Percentiles rank a stretch among this genome's conserved stretches.
Conservation (phyloP, 2,888 invertebrate species). For the Synanthedon vespiformis region DNA sequence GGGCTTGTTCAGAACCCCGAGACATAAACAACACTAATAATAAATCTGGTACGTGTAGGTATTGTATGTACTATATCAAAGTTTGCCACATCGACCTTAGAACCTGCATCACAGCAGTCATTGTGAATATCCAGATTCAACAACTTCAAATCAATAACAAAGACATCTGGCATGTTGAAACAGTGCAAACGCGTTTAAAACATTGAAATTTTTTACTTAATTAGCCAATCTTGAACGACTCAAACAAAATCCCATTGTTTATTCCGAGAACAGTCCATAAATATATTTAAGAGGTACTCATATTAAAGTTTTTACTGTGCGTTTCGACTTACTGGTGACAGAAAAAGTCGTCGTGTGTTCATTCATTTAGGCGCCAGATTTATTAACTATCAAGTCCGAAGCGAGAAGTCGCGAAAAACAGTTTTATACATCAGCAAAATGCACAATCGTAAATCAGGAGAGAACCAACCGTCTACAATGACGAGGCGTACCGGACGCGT, state of each 20-base stretch:
- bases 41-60: too few species aligned
- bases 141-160: too few species aligned
- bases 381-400: slow-evolving; percentile 48
- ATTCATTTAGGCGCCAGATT: slow-evolving; percentile 65
- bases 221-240: background rate
- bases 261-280: background rate
- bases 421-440: slow-evolving; percentile 44
- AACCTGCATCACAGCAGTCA: too few species aligned
- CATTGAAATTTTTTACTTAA: background rate
- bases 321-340: slow-evolving; percentile 4
- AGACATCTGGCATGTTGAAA: too few species aligned
- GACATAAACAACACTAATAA: too few species aligned
- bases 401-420: slow-evolving; percentile 53
- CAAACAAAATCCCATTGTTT: background rate
- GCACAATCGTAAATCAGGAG: slow-evolving; percentile 53
- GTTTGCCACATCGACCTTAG: too few species aligned
- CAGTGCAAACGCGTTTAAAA: too few species aligned
- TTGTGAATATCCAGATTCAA: too few species aligned
- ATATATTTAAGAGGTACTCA: background rate
- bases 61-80: too few species aligned
- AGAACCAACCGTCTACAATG: slow-evolving; percentile 20
- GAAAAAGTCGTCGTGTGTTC: slow-evolving; percentile 45
- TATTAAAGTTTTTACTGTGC: background rate
- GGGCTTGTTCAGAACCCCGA: too few species aligned
- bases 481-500: slow-evolving; percentile 24